phyloP scores from a whole-genome alignment of 1,140 invertebrate species.

The Brachionus sp. region DNA sequence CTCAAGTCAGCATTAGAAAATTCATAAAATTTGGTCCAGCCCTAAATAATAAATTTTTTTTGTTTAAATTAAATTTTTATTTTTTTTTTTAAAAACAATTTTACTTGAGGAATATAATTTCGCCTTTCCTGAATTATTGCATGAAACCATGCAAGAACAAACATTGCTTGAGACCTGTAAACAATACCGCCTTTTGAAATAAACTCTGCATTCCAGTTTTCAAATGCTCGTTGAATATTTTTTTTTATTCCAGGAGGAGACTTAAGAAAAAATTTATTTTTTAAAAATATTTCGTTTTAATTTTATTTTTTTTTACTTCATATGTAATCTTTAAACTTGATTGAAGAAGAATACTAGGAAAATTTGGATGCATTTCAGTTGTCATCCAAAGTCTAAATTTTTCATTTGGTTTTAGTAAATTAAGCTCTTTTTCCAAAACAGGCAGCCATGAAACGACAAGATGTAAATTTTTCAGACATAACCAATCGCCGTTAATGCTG shows the following conservation, averaged over 20 bases:
- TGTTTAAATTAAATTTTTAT: not conserved
- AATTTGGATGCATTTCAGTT: constrained; percentile 68
- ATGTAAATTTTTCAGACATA: constrained; percentile 83
- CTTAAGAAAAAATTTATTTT: constrained; percentile 55
- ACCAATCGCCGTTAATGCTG: constrained; percentile 67
- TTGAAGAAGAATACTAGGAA: constrained; percentile 67
- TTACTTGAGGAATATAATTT: constrained; percentile 73
- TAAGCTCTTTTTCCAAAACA: constrained; percentile 70
- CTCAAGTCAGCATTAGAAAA: constrained; percentile 79
- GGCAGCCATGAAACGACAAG: constrained; percentile 74
- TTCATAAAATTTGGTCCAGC: constrained; percentile 84
- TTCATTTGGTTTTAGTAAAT: constrained; percentile 63
- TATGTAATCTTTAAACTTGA: constrained; percentile 77
- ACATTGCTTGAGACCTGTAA: constrained; percentile 63
- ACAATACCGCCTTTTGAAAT: constrained; percentile 60
- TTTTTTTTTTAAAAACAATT: not conserved
- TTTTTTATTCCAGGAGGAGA: constrained; percentile 69
- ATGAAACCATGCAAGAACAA: constrained; percentile 76
- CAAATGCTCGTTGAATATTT: constrained; percentile 65
- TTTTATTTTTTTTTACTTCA: too few relatives aligned
- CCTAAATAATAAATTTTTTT: constrained; percentile 57
- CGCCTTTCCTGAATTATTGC: constrained; percentile 81
- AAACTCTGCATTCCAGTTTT: constrained; percentile 63
- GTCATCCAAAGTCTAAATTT: constrained; percentile 75
- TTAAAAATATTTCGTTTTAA: too few relatives aligned